Conservation (phyloP, 1,140 invertebrate genomes). For the Augochlora pura region DNA sequence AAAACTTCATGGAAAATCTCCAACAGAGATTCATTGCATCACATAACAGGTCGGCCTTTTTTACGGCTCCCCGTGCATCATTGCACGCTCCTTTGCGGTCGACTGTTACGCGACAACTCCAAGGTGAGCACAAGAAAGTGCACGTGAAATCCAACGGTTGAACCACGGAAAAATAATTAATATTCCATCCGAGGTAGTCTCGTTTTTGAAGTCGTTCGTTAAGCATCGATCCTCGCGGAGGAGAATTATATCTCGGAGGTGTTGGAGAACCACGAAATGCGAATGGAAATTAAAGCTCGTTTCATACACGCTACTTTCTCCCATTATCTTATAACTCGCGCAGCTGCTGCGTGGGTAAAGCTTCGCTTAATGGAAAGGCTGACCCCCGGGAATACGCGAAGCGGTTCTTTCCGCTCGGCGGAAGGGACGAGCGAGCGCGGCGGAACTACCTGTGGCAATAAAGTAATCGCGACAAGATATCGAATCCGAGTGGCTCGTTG, state of each 20-base stretch:
- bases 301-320: conserved; percentile 33
- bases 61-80: too few relatives aligned
- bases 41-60: too few relatives aligned
- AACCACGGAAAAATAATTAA: too few relatives aligned
- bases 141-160: too few relatives aligned
- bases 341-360: conserved; percentile 46
- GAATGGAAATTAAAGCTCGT: conserved; percentile 61
- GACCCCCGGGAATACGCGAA: conserved; percentile 39
- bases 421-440: conserved; percentile 19
- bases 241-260: background rate
- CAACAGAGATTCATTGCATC: too few relatives aligned
- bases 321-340: conserved; percentile 51
- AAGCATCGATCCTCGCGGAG: too few relatives aligned
- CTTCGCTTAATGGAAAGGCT: conserved; percentile 44
- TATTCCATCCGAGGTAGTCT: too few relatives aligned
- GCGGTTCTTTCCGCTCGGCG: conserved; percentile 27
- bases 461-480: background rate
- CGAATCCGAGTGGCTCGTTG: background rate
- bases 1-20: too few relatives aligned
- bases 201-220: too few relatives aligned
- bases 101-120: too few relatives aligned
- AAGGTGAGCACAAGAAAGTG: too few relatives aligned
- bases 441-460: conserved; percentile 3
- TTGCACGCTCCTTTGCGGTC: too few relatives aligned
- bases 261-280: conserved; percentile 24